Evolutionary conservation across 37 sponge, comb jelly and placozoan genomes (phyloP).

Genomic region (Chondrilla cf. caribensis): DNA sequence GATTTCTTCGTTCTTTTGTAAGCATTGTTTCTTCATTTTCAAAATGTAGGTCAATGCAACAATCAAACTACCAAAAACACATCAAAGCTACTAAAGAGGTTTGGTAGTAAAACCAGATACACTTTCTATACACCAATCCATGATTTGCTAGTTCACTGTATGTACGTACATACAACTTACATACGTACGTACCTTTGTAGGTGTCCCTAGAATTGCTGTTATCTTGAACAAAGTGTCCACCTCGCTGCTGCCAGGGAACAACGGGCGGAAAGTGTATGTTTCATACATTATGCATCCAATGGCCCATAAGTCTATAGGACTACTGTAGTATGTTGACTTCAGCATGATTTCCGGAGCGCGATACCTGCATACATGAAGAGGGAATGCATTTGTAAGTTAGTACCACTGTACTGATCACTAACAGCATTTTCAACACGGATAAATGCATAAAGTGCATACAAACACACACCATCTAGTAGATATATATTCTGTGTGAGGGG

Average conservation of each 20-base stretch:
- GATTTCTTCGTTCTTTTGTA: too few species aligned
- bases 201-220: conserved; percentile 84
- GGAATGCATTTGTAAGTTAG: neutral
- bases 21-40: too few species aligned
- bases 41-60: too few species aligned
- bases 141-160: too few species aligned
- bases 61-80: too few species aligned
- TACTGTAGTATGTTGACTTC: conserved; percentile 85
- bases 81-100: too few species aligned
- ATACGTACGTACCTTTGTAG: conserved; percentile 68
- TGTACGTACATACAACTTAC: too few species aligned
- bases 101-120: too few species aligned
- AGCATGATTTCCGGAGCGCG: conserved; percentile 93
- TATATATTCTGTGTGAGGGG: conserved; percentile 97
- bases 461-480: conserved; percentile 82
- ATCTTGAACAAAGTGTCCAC: conserved; percentile 92
- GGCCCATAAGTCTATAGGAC: conserved; percentile 98
- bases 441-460: neutral
- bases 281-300: conserved; percentile 94
- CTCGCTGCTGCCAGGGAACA: conserved; percentile 92
- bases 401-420: neutral
- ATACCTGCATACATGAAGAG: conserved; percentile 65
- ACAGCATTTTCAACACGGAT: neutral
- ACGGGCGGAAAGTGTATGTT: conserved; percentile 88
- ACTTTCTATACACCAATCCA: too few species aligned